These are phyloP conservation scores for Leptopilina syphax DNA, from an alignment of 2,888 invertebrate species.

Conservation along the genomic window DNA sequence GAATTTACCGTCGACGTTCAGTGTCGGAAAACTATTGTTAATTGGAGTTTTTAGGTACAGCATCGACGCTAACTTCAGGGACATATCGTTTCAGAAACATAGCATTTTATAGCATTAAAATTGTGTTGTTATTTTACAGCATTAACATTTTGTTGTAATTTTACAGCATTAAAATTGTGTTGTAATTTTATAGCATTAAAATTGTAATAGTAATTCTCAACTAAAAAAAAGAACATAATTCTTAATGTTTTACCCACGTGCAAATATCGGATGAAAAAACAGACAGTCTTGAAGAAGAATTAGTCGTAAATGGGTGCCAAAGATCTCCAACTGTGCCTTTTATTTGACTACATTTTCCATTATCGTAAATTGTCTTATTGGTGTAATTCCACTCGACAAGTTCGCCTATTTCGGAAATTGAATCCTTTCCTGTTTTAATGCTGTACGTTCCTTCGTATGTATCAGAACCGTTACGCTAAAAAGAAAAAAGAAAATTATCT, in stretches of 20 bases:
- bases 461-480: slow-evolving; percentile 85
- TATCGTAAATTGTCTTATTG: slow-evolving; percentile 79
- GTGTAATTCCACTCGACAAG: slow-evolving; percentile 85
- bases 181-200: no score
- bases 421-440: slow-evolving; percentile 85
- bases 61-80: no score
- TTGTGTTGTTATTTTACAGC: no score
- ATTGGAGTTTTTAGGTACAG: no score
- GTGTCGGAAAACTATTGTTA: no score
- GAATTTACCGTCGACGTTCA: no score
- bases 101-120: no score
- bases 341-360: slow-evolving; percentile 82
- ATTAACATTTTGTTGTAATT: no score
- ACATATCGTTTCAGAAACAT: no score
- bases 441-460: slow-evolving; percentile 88
- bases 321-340: slow-evolving; percentile 88
- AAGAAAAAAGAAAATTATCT: slow-evolving; percentile 51
- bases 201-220: no score
- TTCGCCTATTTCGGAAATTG: slow-evolving; percentile 83
- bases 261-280: slow-evolving; percentile 89
- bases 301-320: slow-evolving; percentile 84
- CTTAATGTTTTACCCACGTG: slow-evolving; percentile 79
- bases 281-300: slow-evolving; percentile 77
- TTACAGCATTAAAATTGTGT: no score
- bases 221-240: no score